A percentile compares a stretch with the other conserved stretches of the same genome.
These are phyloP conservation scores for Drosophila sp. DNA, from an alignment of 1,140 invertebrate genomes.

Conservation along the genomic window DNA sequence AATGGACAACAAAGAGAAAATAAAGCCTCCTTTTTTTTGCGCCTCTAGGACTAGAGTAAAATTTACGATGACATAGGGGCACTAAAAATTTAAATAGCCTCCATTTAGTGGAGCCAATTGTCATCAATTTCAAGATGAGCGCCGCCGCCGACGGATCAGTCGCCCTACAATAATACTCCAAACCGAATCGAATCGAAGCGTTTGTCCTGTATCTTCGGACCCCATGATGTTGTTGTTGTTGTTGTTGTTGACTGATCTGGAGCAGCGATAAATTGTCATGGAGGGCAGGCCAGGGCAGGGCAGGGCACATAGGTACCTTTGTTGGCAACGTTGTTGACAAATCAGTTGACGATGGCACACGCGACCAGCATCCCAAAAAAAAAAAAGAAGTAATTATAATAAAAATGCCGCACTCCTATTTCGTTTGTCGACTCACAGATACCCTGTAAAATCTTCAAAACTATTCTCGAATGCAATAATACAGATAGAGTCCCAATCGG, in stretches of 20 bases:
- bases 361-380: slow-evolving; percentile 41
- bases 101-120: slow-evolving; percentile 67
- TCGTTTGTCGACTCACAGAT: too few species aligned
- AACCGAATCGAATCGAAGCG: slow-evolving; percentile 22
- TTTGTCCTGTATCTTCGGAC: slow-evolving; percentile 40
- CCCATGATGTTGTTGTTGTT: slow-evolving; percentile 39
- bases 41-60: slow-evolving; percentile 4
- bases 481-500: too few species aligned
- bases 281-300: background rate
- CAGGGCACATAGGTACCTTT: slow-evolving; percentile 54
- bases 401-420: background rate
- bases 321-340: slow-evolving; percentile 76
- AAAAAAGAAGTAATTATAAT: slow-evolving; percentile 15
- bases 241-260: slow-evolving; percentile 68
- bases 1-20: slow-evolving; percentile 1
- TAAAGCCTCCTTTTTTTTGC: background rate
- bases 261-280: slow-evolving; percentile 69
- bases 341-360: slow-evolving; percentile 76
- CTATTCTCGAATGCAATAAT: slow-evolving; percentile 8
- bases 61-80: slow-evolving; percentile 66
- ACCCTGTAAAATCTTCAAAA: slow-evolving; percentile 3
- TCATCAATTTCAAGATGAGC: slow-evolving; percentile 69
- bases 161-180: background rate
- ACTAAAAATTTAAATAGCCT: slow-evolving; percentile 79
- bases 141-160: slow-evolving; percentile 22